These are phyloP conservation scores for Cotesia typhae DNA, from an alignment of 1,140 invertebrate species.

Conservation along the genomic window DNA sequence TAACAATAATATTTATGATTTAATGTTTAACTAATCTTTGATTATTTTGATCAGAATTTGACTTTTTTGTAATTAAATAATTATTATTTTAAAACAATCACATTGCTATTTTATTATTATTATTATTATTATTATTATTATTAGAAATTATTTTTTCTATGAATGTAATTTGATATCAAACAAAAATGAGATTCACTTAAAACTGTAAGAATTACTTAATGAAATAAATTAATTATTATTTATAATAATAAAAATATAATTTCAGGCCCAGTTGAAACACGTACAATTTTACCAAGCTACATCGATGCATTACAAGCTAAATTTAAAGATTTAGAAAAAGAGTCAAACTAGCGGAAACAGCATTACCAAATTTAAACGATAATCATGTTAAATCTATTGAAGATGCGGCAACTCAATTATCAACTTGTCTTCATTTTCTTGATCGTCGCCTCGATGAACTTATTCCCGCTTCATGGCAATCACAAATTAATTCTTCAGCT, in stretches of 20 bases:
- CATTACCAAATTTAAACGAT: constrained; percentile 43
- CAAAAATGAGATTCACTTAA: no score
- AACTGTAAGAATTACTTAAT: no score
- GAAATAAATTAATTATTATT: no score
- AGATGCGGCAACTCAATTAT: constrained; percentile 48
- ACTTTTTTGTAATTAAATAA: no score
- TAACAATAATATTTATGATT: no score
- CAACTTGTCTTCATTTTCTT: constrained; percentile 54
- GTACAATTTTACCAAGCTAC: constrained; percentile 51
- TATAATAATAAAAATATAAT: constrained; percentile 22
- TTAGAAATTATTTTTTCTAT: no score
- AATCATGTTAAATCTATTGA: constrained; percentile 48
- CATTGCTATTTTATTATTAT: no score
- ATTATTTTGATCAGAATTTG: no score
- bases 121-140: no score
- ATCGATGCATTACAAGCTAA: constrained; percentile 51
- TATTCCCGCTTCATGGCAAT: constrained; percentile 53
- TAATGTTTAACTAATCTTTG: no score
- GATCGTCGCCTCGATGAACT: constrained; percentile 56
- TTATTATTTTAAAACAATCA: no score
- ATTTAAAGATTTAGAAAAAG: constrained; percentile 49
- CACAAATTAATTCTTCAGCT: constrained; percentile 40
- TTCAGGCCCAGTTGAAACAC: constrained; percentile 51
- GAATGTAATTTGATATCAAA: no score
- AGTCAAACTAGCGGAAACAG: constrained; percentile 46